Conservation (phyloP, 1,140 invertebrate genomes). For the Adelges cooleyi region DNA sequence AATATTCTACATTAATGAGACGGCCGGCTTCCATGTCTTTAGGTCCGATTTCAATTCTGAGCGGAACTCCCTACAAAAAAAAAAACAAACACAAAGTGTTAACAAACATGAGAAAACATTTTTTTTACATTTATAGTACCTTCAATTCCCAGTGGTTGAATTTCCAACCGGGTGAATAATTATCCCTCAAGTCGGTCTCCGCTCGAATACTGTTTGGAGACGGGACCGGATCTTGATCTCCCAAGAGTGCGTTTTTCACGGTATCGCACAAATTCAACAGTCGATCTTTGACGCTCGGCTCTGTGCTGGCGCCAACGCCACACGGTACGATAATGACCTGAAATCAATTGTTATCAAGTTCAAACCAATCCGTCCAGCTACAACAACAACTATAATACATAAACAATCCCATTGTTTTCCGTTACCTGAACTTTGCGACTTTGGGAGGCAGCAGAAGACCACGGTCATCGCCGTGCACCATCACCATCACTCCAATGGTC, state of each 20-base stretch:
- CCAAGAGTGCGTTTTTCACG: constrained; percentile 49
- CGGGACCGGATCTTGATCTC: constrained; percentile 4
- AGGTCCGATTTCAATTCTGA: constrained; percentile 90
- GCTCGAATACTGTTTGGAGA: constrained; percentile 50
- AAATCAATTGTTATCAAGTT: neutral
- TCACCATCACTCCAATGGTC: constrained; percentile 87
- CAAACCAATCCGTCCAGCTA: too few relatives aligned
- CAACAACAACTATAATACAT: too few relatives aligned
- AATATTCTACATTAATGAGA: too few relatives aligned
- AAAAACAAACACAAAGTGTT: neutral
- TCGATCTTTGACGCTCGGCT: constrained; percentile 54
- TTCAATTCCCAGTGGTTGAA: constrained; percentile 99
- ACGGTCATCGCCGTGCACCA: constrained; percentile 94
- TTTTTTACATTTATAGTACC: constrained; percentile 45
- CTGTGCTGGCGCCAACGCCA: constrained; percentile 77
- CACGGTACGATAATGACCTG: constrained; percentile 90
- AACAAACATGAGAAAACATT: neutral
- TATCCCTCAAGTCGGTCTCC: constrained; percentile 77
- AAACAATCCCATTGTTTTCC: neutral
- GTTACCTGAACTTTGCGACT: constrained; percentile 64
- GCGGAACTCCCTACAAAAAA: constrained; percentile 67
- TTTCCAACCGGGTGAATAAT: constrained; percentile 99
- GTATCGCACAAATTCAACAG: constrained; percentile 61
- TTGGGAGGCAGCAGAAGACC: constrained; percentile 90
- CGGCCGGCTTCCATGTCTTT: constrained; percentile 81